Evolutionary conservation across 1,140 invertebrate genomes (phyloP).

Genomic region (Theocolax elegans): DNA sequence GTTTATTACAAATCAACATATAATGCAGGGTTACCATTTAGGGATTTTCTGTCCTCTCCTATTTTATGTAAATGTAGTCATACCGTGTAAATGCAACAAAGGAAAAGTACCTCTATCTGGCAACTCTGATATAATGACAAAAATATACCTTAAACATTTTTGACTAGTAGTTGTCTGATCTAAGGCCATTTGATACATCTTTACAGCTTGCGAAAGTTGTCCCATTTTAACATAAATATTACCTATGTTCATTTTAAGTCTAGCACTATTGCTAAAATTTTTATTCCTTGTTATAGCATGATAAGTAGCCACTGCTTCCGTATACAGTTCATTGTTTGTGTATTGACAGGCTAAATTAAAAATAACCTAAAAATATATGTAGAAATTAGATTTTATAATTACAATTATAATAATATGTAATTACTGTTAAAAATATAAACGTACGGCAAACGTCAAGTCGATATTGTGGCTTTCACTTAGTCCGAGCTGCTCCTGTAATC

Average conservation of each 20-base stretch:
- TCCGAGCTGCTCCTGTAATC: constrained; percentile 89
- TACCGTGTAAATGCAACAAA: too few relatives aligned
- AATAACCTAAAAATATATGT: constrained; percentile 75
- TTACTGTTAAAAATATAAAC: not conserved
- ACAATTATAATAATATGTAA: constrained; percentile 16
- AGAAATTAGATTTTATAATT: constrained; percentile 2
- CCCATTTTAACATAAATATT: constrained; percentile 97
- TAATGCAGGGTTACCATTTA: too few relatives aligned
- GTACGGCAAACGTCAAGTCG: constrained; percentile 93
- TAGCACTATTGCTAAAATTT: constrained; percentile 87
- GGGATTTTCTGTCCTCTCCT: too few relatives aligned
- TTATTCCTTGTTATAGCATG: constrained; percentile 88
- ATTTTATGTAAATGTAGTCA: too few relatives aligned
- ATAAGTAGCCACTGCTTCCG: constrained; percentile 95
- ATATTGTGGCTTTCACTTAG: constrained; percentile 89
- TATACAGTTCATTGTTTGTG: constrained; percentile 91
- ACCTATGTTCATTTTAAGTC: constrained; percentile 97
- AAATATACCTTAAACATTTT: constrained; percentile 84
- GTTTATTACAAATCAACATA: too few relatives aligned
- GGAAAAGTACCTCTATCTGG: too few relatives aligned
- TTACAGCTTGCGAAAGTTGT: constrained; percentile 94
- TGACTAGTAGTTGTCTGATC: constrained; percentile 94
- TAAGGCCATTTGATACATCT: constrained; percentile 96
- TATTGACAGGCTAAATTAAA: constrained; percentile 96
- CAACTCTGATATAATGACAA: too few relatives aligned